Evolutionary conservation across 2,113 vertebrate genomes (phyloP), one percentile per base, ranked within the genome.

Genomic region (Neofelis nebulosa): DNA sequence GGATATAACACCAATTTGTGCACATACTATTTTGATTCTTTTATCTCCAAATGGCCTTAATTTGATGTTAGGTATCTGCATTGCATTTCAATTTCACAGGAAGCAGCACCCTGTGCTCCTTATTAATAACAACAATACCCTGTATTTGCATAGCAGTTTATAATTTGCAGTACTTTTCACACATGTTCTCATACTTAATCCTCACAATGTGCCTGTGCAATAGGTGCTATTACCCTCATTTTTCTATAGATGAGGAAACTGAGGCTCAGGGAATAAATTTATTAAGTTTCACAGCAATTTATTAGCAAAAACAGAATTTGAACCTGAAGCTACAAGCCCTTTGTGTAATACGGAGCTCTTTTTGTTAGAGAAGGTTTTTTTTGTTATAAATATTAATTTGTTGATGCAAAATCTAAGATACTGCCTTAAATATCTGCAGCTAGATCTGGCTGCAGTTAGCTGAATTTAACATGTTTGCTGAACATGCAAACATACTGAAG

Each of bases 21-120:
- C 82, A 85, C 82, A 82, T 61, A 74, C 71, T 94, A 76, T 88
- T 96, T 97, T 96, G 95, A 95, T 94, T 91, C 73, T 95, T 96
- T 98, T 93, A 96, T 97, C 97, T 98, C 61, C 79, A 98, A 97
- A 86, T 97, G 87, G 84, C 63, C 92, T 97, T 98, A 85, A 89
- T 98, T 96, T 97, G 95, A 93, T 85, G 71, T 92, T 78, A 91
- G 93, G 79, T 73, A 63, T 96, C 93, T 94, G 84, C 31, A 55
- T 92, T 86, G 78, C 41, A 89, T 95, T 98, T 98, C 87, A 94
- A 89, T 96, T 96, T 96, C 31, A 36, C 94, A 69, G 25, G 71
- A 90, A 97, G 88, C 66, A 93, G 66, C 66, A 45, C 61, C 61
- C 81, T 36, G 61, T 96, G 80, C 71, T 86, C 73, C 61, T 95